Percentiles rank a stretch among this genome's conserved stretches.
These are phyloP conservation scores for Meandrusa payeni DNA, from an alignment of 2,888 invertebrate genomes.

Conservation along the genomic window DNA sequence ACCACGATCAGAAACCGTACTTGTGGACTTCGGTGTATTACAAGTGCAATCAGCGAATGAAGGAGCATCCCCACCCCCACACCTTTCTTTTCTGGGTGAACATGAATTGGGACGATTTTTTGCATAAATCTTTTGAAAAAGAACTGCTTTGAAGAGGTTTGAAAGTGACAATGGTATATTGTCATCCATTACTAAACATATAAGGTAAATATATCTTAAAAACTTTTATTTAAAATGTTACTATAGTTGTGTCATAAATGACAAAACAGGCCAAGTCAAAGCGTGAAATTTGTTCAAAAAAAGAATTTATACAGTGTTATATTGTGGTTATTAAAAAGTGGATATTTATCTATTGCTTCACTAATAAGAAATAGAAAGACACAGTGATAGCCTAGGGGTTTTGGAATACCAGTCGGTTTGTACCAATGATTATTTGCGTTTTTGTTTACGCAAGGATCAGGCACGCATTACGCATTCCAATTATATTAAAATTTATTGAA, in stretches of 20 bases:
- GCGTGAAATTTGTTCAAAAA: constrained; percentile 12
- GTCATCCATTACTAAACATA: constrained; percentile 31
- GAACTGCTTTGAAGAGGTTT: constrained; percentile 50
- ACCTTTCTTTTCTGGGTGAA: constrained; percentile 40
- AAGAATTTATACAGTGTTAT: too few species aligned
- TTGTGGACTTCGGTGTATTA: constrained; percentile 37
- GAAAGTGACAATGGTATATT: constrained; percentile 39
- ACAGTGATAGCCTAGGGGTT: too few species aligned
- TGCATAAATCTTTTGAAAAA: constrained; percentile 59
- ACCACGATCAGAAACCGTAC: constrained; percentile 52
- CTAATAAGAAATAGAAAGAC: too few species aligned
- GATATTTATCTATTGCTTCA: too few species aligned
- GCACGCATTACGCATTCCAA: too few species aligned
- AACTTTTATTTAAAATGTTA: constrained; percentile 13
- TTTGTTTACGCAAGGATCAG: too few species aligned
- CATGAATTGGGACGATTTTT: constrained; percentile 42
- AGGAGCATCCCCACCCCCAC: constrained; percentile 40
- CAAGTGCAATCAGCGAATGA: constrained; percentile 38
- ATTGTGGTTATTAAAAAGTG: too few species aligned
- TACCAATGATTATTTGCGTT: too few species aligned
- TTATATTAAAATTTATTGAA: too few species aligned
- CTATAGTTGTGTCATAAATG: constrained; percentile 12
- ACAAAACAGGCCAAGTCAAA: constrained; percentile 1
- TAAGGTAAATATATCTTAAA: constrained; percentile 14
- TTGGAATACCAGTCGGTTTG: too few species aligned